Conservation (phyloP, 2,888 invertebrate species). For the Watsonalla cultraria region DNA sequence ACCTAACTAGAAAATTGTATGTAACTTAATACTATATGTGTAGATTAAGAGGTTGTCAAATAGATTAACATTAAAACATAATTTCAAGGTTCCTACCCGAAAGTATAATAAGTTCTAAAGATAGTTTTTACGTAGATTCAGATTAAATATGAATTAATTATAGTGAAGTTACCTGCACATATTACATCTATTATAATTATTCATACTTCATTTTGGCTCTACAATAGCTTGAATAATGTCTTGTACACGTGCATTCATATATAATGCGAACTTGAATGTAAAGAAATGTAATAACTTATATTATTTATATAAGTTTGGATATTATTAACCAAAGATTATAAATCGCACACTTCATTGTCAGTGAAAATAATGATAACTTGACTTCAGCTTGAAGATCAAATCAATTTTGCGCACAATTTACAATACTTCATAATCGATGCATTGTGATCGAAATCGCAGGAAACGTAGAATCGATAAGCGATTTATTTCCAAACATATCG, state of each 20-base stretch:
- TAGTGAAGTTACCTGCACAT: conserved; percentile 52
- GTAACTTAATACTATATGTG: conserved; percentile 30
- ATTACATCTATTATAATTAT: background rate
- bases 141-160: conserved; percentile 33
- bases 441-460: conserved; percentile 9
- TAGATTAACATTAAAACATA: conserved; percentile 38
- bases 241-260: background rate
- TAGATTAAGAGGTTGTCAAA: conserved; percentile 30
- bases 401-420: background rate
- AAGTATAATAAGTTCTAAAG: conserved; percentile 45
- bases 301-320: background rate
- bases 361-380: background rate
- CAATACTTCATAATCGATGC: conserved; percentile 2
- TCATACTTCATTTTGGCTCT: background rate
- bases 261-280: background rate
- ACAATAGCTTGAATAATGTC: too few species aligned
- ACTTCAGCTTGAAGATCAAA: background rate
- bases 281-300: too few species aligned
- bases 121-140: conserved; percentile 52
- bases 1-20: conserved; percentile 44
- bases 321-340: conserved; percentile 16
- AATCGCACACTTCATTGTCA: background rate
- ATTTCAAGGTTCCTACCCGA: conserved; percentile 74
- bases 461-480: conserved; percentile 7
- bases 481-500: background rate